Percentiles rank a stretch among this genome's conserved stretches.
phyloP scores from a whole-genome alignment of 2,797 vertebrate genomes.

The Sebastes itinus region DNA sequence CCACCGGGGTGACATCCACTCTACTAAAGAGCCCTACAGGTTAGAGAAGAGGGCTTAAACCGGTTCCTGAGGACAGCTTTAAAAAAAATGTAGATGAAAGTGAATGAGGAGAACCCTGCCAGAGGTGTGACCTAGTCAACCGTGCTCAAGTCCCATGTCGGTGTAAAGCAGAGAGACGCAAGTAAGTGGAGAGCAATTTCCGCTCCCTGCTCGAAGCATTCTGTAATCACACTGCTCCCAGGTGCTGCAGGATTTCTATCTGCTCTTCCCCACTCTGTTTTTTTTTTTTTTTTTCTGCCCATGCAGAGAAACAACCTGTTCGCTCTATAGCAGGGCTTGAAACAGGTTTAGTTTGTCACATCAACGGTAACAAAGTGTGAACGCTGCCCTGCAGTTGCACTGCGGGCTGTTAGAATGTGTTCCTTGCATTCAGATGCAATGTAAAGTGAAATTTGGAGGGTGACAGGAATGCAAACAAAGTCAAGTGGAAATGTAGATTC shows the following conservation, averaged over 20 bases:
- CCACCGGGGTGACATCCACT: conserved; percentile 12
- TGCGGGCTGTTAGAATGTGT: not conserved
- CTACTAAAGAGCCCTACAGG: conserved; percentile 33
- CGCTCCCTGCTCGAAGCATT: conserved; percentile 39
- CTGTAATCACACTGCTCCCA: conserved; percentile 63
- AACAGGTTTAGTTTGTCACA: conserved; percentile 41
- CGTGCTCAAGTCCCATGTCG: conserved; percentile 44
- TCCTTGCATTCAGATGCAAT: conserved; percentile 10
- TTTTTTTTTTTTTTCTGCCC: not conserved
- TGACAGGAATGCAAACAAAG: conserved; percentile 18
- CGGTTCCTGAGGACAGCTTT: conserved; percentile 10
- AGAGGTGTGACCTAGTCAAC: conserved; percentile 54
- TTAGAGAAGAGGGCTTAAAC: conserved; percentile 31
- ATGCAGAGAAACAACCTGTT: conserved; percentile 35
- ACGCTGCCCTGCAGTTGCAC: conserved; percentile 33
- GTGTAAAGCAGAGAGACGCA: not conserved
- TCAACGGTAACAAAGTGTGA: conserved; percentile 31
- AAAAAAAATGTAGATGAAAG: conserved; percentile 26
- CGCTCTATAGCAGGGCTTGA: not conserved
- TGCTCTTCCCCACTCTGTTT: not conserved
- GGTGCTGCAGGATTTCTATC: conserved; percentile 56
- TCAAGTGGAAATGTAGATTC: conserved; percentile 27
- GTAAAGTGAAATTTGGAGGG: not conserved
- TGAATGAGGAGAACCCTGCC: conserved; percentile 21
- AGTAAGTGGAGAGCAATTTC: conserved; percentile 51